Base-by-base conservation (phyloP, 2,888 invertebrate genomes). In the Andrena praecox region DNA sequence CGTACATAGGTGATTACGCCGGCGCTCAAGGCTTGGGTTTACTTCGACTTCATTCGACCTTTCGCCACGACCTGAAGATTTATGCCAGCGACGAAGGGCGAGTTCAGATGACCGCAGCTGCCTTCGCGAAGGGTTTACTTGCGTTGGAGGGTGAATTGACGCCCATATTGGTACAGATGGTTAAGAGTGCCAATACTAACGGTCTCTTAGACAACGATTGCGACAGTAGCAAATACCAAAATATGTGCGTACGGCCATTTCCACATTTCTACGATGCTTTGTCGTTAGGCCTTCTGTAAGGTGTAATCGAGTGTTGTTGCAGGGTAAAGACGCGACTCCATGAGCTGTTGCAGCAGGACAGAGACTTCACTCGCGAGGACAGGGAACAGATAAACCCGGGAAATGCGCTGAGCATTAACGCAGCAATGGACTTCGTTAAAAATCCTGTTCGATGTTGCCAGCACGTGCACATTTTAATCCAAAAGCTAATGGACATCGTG, bases 71-170 rank as follows among this genome's bases (percentile, higher is more conserved):
- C 94, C 95, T 99, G 80, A 99, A 99, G 95, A 99, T 99, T 90
- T 99, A 99, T 94, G 99, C 99, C 0, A 99, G 99, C 0, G 99
- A 99, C 94, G 99, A 99, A 94, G 99, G 99, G 2, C 95, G 99
- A 76, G 99, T 99, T 2, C 99, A 99, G 94, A 99, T 99, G 99
- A 99, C 99, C 0, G 99, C 99, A 0, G 99, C 99, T 0, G 99
- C 99, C 1, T 99, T 99, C 94, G 99, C 99, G 2, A 99, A 99
- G 95, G 99, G 99, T 0, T 95, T 99, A 42, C 95, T 99, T 8
- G 99, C 99, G 0, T 94, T 99, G 69, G 99, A 99, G 94, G 99
- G 99, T 0, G 99, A 99, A 94, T 95, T 99, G 54, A 99, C 99
- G 0, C 99, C 99, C 0, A 99, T 99, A 93, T 95, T 99, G 64